Percentiles rank a stretch among this genome's conserved stretches.
These are phyloP conservation scores for Daboia siamensis DNA, from an alignment of 2,113 vertebrate genomes.

Conservation along the genomic window DNA sequence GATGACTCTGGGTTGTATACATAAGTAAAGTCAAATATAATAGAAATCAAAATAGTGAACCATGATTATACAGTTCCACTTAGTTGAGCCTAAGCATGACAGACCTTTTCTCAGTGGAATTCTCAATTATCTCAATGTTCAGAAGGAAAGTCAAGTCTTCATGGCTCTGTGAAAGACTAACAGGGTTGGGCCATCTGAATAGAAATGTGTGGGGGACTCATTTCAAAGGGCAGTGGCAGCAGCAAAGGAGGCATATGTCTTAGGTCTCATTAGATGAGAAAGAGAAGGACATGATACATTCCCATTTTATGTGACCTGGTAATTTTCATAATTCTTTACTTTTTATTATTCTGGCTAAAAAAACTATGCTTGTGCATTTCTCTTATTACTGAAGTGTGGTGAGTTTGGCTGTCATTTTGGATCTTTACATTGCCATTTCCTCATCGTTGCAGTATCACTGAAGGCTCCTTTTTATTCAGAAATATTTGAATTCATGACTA, in stretches of 20 bases:
- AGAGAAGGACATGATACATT: not conserved
- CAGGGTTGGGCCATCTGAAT: not conserved
- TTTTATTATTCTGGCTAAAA: not conserved
- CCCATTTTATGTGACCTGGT: not conserved
- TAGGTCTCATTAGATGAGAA: not conserved
- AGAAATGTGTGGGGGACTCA: not conserved
- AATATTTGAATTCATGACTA: not conserved
- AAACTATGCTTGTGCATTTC: not conserved
- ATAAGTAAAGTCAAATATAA: not conserved
- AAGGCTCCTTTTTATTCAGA: not conserved
- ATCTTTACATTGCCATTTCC: constrained; percentile 1
- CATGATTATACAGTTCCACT: not conserved
- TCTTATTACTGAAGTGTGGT: not conserved
- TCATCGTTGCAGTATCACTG: not conserved
- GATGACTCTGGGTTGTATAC: not conserved
- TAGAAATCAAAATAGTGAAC: not conserved
- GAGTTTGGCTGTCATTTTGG: not conserved
- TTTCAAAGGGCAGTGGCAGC: not conserved
- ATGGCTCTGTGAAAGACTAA: not conserved
- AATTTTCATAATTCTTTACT: not conserved
- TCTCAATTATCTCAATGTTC: not conserved
- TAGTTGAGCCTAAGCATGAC: not conserved
- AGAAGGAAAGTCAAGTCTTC: not conserved
- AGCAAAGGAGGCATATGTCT: not conserved
- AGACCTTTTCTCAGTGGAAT: not conserved